Evolutionary conservation across 2,113 vertebrate species (phyloP).

Genomic region (Proterorhinus semilunaris): DNA sequence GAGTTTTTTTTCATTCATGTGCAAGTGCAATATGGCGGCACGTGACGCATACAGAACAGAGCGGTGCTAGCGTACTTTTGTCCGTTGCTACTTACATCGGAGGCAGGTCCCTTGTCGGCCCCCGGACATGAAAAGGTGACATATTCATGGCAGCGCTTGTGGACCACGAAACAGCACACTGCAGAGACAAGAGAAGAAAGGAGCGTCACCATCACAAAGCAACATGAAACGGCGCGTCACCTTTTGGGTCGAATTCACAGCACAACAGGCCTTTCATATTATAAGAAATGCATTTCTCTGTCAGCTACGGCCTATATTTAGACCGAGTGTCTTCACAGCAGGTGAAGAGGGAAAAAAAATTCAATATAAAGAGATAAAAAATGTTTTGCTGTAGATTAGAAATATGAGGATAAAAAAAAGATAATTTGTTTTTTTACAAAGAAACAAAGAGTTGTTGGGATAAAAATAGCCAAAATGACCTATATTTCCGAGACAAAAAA

Average conservation of each 20-base stretch:
- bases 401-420: too few species aligned
- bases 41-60: too few species aligned
- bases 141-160: conserved; percentile 80
- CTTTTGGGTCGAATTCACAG: conserved; percentile 26
- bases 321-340: background rate
- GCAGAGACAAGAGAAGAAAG: background rate
- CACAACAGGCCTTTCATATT: conserved; percentile 19
- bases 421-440: too few species aligned
- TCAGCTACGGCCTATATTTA: conserved; percentile 21
- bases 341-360: too few species aligned
- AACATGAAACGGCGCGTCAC: conserved; percentile 39
- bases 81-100: conserved; percentile 67
- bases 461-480: too few species aligned
- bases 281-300: conserved; percentile 15
- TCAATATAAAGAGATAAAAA: too few species aligned
- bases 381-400: too few species aligned
- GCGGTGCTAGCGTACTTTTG: background rate
- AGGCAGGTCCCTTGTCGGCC: conserved; percentile 76
- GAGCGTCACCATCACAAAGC: conserved; percentile 19
- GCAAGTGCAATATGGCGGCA: too few species aligned
- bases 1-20: too few species aligned
- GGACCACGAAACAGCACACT: conserved; percentile 79
- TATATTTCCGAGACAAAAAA: too few species aligned
- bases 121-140: conserved; percentile 79
- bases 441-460: too few species aligned